These are phyloP conservation scores for Rotaria sp. DNA, from an alignment of 2,888 invertebrate genomes.

Conservation along the genomic window DNA sequence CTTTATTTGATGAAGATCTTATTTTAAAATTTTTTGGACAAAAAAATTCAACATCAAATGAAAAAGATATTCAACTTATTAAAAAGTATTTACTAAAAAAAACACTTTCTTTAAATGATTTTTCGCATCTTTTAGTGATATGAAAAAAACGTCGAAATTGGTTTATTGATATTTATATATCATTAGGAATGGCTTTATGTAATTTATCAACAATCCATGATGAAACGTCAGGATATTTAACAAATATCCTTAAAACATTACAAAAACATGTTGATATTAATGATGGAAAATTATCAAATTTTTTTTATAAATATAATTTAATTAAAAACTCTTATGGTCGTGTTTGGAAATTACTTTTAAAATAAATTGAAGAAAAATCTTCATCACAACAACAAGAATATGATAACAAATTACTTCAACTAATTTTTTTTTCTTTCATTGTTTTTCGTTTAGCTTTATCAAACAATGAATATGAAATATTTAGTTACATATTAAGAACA, in stretches of 20 bases:
- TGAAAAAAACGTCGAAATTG: constrained; percentile 18
- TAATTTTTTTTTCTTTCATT: neutral
- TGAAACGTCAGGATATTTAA: neutral
- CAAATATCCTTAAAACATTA: neutral
- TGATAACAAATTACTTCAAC: constrained; percentile 6
- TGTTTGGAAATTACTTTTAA: constrained; percentile 35
- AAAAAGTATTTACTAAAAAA: neutral
- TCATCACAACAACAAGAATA: constrained; percentile 32
- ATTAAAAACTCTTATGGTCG: constrained; percentile 20
- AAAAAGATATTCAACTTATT: neutral
- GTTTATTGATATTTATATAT: neutral
- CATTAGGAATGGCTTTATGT: neutral
- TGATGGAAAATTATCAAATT: neutral
- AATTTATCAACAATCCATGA: neutral
- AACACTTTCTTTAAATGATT: too few relatives aligned
- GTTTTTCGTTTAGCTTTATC: constrained; percentile 13
- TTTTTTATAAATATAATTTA: neutral
- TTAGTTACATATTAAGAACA: constrained; percentile 5
- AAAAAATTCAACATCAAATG: neutral
- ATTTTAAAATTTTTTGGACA: neutral
- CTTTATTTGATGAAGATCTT: neutral
- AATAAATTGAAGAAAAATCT: constrained; percentile 34
- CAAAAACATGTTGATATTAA: neutral
- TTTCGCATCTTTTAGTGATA: neutral
- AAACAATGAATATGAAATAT: constrained; percentile 17